Conservation (phyloP, 2,113 vertebrate genomes). For the Andinoacara biseriatus region DNA sequence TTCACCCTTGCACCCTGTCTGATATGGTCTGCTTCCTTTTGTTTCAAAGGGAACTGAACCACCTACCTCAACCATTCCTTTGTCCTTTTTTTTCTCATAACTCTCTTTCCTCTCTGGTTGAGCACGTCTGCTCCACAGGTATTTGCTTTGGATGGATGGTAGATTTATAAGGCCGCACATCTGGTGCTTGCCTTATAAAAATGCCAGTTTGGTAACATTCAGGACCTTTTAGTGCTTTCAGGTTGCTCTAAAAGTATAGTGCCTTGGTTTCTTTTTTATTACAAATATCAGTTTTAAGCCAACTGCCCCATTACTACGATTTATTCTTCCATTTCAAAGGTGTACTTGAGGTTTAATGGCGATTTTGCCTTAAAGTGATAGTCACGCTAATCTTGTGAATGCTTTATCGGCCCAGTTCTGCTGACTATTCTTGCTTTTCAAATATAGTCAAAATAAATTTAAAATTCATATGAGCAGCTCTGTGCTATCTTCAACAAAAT, state of each 20-base stretch:
- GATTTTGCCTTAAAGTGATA: constrained; percentile 21
- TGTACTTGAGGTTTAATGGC: constrained; percentile 20
- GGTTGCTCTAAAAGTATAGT: constrained; percentile 35
- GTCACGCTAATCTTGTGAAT: constrained; percentile 5
- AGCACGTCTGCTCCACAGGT: constrained; percentile 43
- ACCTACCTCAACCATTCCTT: neutral
- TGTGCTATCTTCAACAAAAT: neutral
- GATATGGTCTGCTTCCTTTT: constrained; percentile 27
- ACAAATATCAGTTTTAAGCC: constrained; percentile 39
- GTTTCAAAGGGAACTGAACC: constrained; percentile 7
- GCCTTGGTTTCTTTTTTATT: constrained; percentile 36
- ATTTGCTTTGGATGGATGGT: constrained; percentile 52
- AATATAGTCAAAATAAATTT: constrained; percentile 47
- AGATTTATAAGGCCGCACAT: constrained; percentile 76
- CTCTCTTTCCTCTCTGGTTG: constrained; percentile 23
- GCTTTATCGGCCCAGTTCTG: constrained; percentile 15
- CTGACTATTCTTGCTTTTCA: constrained; percentile 51
- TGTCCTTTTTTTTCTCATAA: constrained; percentile 17
- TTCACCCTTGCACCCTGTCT: constrained; percentile 14
- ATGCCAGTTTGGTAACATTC: constrained; percentile 70
- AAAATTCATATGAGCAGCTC: constrained; percentile 34
- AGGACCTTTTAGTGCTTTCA: constrained; percentile 49
- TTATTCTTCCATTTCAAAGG: constrained; percentile 20
- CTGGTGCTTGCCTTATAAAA: constrained; percentile 74
- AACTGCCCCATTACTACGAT: constrained; percentile 56